These are phyloP conservation scores for Trissolcus brochymenae DNA, from an alignment of 2,888 invertebrate genomes.

Conservation along the genomic window DNA sequence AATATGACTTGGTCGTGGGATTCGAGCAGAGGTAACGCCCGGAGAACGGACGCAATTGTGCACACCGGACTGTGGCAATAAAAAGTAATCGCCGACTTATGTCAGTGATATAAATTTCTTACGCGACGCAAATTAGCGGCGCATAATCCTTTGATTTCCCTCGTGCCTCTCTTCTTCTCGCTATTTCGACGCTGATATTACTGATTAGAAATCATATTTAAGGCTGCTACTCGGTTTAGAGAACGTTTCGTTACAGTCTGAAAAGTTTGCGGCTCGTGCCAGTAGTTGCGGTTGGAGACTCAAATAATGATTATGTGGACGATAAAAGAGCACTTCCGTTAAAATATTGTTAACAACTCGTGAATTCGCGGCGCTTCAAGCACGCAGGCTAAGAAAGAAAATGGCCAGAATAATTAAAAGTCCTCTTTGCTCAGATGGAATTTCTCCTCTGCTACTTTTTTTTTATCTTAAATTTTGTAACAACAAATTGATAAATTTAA, in stretches of 20 bases:
- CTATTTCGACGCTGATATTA: constrained; percentile 19
- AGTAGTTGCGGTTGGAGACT: constrained; percentile 59
- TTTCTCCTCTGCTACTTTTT: not conserved
- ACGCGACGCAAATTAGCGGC: constrained; percentile 13
- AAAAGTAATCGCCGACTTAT: constrained; percentile 17
- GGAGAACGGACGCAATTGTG: no score
- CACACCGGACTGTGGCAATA: no score
- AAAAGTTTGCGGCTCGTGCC: constrained; percentile 61
- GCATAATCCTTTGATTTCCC: constrained; percentile 16
- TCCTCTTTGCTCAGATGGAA: not conserved
- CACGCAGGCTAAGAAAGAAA: constrained; percentile 33
- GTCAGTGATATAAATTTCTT: constrained; percentile 3
- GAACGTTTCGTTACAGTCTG: constrained; percentile 68
- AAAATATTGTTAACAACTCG: constrained; percentile 49
- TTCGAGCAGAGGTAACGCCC: no score
- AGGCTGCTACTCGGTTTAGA: constrained; percentile 68
- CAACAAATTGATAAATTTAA: no score
- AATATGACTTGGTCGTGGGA: no score
- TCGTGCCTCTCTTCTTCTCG: no score
- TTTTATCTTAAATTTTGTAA: no score
- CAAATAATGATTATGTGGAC: constrained; percentile 58
- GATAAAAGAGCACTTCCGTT: constrained; percentile 53
- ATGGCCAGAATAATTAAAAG: constrained; percentile 18
- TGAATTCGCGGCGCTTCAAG: constrained; percentile 16
- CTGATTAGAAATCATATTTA: constrained; percentile 64